These are phyloP conservation scores for Sarcophaga subvicina DNA, from an alignment of 2,888 invertebrate genomes.

Conservation along the genomic window DNA sequence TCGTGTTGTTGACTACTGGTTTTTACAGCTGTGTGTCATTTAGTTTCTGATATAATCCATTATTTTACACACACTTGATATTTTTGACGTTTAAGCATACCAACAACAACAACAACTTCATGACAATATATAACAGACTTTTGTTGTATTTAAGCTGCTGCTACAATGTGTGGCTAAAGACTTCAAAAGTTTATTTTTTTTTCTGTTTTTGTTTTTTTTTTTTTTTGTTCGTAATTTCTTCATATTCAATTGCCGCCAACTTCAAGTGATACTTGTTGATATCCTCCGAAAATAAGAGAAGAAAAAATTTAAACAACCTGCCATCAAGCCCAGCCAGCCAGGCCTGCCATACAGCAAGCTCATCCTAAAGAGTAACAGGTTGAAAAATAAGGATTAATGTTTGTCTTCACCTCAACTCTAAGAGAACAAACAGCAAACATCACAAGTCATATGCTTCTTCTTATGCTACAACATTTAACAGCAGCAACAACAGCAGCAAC, in stretches of 20 bases:
- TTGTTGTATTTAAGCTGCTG: constrained; percentile 40
- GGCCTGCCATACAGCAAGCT: constrained; percentile 12
- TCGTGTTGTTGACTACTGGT: constrained; percentile 59
- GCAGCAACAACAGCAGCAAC: constrained; percentile 8
- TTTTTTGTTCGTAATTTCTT: not conserved
- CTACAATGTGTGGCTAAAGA: constrained; percentile 48
- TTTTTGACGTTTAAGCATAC: constrained; percentile 58
- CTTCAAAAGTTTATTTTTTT: constrained; percentile 8
- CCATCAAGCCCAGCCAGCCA: not conserved
- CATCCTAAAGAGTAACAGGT: constrained; percentile 59
- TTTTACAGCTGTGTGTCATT: constrained; percentile 65
- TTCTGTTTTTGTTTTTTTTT: not conserved
- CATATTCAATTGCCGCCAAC: constrained; percentile 63
- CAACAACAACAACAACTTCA: not conserved
- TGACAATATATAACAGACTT: not conserved
- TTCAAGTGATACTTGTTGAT: constrained; percentile 63
- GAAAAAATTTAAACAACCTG: constrained; percentile 10
- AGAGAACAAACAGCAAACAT: constrained; percentile 26
- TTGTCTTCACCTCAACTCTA: constrained; percentile 64
- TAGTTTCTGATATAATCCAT: constrained; percentile 62
- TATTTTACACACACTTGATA: constrained; percentile 61
- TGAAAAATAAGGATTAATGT: constrained; percentile 69
- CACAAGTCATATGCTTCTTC: not conserved
- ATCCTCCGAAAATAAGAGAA: constrained; percentile 6
- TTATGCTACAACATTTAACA: not conserved